These are phyloP conservation scores for Trichopria drosophilae DNA, from an alignment of 2,888 invertebrate genomes.

Conservation along the genomic window DNA sequence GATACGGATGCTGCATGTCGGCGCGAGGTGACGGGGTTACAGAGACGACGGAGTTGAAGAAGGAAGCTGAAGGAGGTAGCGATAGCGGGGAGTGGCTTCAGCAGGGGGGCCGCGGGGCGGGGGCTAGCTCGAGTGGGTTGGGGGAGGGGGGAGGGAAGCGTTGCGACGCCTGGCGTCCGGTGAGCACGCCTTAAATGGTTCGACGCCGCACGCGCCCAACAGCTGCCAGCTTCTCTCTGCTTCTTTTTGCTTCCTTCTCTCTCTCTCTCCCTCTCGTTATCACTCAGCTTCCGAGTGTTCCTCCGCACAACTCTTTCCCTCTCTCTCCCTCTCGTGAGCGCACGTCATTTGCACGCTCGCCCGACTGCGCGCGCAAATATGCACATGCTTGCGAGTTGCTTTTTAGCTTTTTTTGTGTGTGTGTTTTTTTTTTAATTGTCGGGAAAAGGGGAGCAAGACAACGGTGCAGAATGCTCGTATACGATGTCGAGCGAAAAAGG, in stretches of 20 bases:
- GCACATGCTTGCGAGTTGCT: neutral
- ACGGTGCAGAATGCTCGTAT: no score
- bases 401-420: neutral
- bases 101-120: slow-evolving; percentile 14
- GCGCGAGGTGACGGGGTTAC: slow-evolving; percentile 14
- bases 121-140: slow-evolving; percentile 21
- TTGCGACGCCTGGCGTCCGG: slow-evolving; percentile 57
- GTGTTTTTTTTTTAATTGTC: no score
- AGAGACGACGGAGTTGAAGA: slow-evolving; percentile 5
- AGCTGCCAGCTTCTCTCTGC: slow-evolving; percentile 49
- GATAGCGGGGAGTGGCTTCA: slow-evolving; percentile 9
- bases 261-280: slow-evolving; percentile 9
- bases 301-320: slow-evolving; percentile 14
- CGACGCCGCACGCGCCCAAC: slow-evolving; percentile 59
- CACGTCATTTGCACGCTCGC: neutral
- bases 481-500: no score
- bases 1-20: slow-evolving; percentile 25
- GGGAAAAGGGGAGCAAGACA: no score
- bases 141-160: slow-evolving; percentile 45
- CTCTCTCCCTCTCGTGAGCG: slow-evolving; percentile 18
- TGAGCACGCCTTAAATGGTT: slow-evolving; percentile 59
- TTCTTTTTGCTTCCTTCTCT: slow-evolving; percentile 23
- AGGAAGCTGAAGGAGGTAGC: neutral
- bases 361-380: neutral
- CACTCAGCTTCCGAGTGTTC: slow-evolving; percentile 1